Base-by-base conservation (phyloP, 2,888 invertebrate species). In the Ectemnius continuus region DNA sequence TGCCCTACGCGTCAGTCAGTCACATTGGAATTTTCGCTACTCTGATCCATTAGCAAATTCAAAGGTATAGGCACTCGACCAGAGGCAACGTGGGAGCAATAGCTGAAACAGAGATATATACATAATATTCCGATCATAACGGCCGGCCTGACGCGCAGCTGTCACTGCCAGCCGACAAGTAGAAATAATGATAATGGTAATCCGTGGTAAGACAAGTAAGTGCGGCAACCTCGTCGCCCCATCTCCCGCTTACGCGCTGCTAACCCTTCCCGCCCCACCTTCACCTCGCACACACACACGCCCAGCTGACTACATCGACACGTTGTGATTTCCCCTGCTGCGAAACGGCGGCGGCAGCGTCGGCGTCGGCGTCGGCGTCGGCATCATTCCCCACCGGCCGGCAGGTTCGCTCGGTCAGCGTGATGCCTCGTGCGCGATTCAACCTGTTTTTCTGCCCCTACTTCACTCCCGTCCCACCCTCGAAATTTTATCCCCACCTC, bases 111-210 rank as follows among this genome's bases (percentile, higher is more conserved):
- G 16, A 28, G 8, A 36, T 36, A 60, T 59, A 61, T 62, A 73
- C 75, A 76, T 79, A 78, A 78, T 72, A 74, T 75, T 73, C 63
- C 70, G 81, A 81, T 81, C 77, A 66, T 77, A 78, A 78, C 84
- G 84, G 80, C 78, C 73, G 76, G 70, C 71, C 73, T 76, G 84
- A 82, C 78, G 72, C 71, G 74, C 73, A 84, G 80, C 75, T 78
- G 78, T 82, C 82, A 80, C 73, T 77, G 78, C 83, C 81, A 82
- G 80, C 76, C 73, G 82, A 77, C 77, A 78, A 78, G 85, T 83
- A 83, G 83, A 83, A 86, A 87, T 86, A 86, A 88, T 86, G 85
- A 88, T 87, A 87, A 89, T 89, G 86, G 83, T 87, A 87, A 88
- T 88, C 86, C 84, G 82, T 81, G 85, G 85, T 83, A 85, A 85